Evolutionary conservation across 2,797 vertebrate species (phyloP), one percentile per base, ranked within the genome.

Genomic region (Manis pentadactyla): DNA sequence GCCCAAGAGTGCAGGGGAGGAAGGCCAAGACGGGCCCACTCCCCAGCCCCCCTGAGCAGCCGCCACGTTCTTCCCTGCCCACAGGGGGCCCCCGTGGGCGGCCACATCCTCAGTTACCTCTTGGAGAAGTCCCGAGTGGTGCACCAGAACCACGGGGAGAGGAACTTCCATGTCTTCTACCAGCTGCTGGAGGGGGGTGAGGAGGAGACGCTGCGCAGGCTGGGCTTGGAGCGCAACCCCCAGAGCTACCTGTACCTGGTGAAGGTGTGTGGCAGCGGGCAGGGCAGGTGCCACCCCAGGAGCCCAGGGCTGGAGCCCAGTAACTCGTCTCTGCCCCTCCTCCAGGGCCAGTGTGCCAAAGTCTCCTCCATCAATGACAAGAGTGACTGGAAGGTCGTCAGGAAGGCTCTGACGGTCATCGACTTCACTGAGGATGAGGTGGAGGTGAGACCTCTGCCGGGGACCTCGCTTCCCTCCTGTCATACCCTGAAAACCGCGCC

Each of bases 121-220:
- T 99, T 99, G 98, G 99, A 99, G 98, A 99, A 99, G 98, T 99
- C 99, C 0, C 99, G 99, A 0, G 99, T 99, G 23, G 99, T 99
- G 42, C 99, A 99, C 97, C 99, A 99, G 98, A 99, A 99, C 98
- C 99, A 99, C 0, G 99, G 99, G 0, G 99, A 99, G 98, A 99
- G 99, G 95, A 99, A 99, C 98, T 99, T 99, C 98, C 99, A 99
- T 97, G 99, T 99, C 97, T 99, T 99, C 98, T 99, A 99, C 98
- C 99, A 99, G 98, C 98, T 99, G 89, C 99, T 99, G 14, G 99
- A 99, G 69, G 99, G 99, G 2, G 99, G 99, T 0, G 99, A 99
- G 86, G 99, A 99, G 83, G 99, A 99, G 87, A 98, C 99, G 6
- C 99, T 99, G 87, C 98, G 99, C 13, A 98, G 99, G n/a, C 98